phyloP scores from a whole-genome alignment of 2,113 vertebrate genomes.

The Vulpes ferrilata region DNA sequence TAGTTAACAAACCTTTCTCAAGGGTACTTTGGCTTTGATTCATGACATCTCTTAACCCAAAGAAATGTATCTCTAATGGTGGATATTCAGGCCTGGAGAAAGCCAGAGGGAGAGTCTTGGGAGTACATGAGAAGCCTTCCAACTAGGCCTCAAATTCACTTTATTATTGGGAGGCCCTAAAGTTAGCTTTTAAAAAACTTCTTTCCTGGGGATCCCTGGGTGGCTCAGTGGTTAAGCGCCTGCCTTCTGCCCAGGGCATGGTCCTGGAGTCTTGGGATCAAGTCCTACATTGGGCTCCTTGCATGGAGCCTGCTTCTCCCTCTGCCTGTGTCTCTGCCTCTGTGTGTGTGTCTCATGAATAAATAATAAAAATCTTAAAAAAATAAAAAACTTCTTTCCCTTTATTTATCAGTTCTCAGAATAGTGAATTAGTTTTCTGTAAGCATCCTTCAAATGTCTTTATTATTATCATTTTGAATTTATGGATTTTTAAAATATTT shows the following conservation, averaged over 20 bases:
- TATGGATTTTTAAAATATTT: neutral
- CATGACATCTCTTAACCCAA: constrained; percentile 13
- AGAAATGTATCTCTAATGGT: constrained; percentile 43
- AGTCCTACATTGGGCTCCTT: too few species aligned
- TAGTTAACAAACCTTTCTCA: neutral
- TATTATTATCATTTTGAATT: neutral
- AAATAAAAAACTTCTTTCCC: neutral
- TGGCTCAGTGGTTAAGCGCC: too few species aligned
- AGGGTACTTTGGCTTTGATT: constrained; percentile 1
- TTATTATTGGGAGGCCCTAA: neutral
- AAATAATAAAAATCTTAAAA: neutral
- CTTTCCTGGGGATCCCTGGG: neutral
- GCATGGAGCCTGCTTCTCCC: too few species aligned
- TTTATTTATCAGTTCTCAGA: neutral
- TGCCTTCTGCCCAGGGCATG: too few species aligned
- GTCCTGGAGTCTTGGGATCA: too few species aligned
- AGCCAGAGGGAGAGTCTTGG: neutral
- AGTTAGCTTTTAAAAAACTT: neutral
- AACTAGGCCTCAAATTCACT: neutral
- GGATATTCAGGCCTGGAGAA: neutral
- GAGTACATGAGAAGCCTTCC: neutral
- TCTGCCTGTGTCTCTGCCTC: too few species aligned
- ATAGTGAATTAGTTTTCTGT: neutral
- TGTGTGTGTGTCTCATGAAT: too few species aligned
- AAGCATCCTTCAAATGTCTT: neutral